These are phyloP conservation scores for Mastomys natalensis DNA, from an alignment of 2,113 vertebrate species.

Conservation along the genomic window DNA sequence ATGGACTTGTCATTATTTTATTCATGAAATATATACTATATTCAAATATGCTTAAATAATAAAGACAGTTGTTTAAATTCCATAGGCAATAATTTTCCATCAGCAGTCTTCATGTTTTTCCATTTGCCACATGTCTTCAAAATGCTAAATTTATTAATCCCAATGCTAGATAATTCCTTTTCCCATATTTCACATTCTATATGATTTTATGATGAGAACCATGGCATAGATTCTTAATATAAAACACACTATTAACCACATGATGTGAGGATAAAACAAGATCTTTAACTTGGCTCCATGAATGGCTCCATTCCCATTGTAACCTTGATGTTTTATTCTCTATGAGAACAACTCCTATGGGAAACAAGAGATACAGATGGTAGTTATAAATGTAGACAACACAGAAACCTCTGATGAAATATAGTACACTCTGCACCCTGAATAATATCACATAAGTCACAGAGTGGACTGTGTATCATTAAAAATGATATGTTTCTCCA, in stretches of 20 bases:
- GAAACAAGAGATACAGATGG: not conserved
- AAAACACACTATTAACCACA: not conserved
- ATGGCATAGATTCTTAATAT: not conserved
- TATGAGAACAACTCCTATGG: accelerated
- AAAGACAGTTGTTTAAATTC: not conserved
- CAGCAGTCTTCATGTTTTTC: not conserved
- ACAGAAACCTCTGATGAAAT: not conserved
- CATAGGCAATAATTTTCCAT: not conserved
- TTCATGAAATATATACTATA: not conserved
- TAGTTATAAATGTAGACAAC: not conserved
- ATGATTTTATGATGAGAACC: not conserved
- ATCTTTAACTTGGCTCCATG: not conserved
- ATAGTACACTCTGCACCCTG: not conserved
- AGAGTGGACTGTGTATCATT: not conserved
- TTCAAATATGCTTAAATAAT: not conserved
- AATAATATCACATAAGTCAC: too few species aligned
- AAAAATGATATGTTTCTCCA: not conserved
- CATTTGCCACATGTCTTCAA: not conserved
- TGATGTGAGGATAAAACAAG: not conserved
- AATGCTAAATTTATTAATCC: not conserved
- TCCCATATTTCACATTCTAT: not conserved
- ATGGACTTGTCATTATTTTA: not conserved
- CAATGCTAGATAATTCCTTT: too few species aligned
- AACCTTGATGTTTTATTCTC: not conserved
- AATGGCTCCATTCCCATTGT: not conserved